phyloP scores from a whole-genome alignment of 2,113 vertebrate species.

The Casuarius casuarius region DNA sequence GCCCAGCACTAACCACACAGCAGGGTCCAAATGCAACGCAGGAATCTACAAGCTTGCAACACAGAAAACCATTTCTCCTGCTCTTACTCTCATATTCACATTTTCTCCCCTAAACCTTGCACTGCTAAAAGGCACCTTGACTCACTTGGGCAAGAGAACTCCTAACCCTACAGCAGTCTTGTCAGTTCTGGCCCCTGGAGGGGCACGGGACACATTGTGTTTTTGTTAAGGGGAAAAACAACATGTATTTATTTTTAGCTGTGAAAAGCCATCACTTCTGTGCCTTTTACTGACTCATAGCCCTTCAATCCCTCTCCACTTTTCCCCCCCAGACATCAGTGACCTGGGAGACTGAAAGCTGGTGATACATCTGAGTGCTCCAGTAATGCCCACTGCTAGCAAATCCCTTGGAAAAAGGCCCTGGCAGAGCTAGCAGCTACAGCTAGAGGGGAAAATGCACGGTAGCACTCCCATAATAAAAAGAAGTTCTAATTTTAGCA shows the following conservation, averaged over 20 bases:
- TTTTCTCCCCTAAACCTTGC: neutral
- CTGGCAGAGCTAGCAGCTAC: neutral
- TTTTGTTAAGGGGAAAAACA: neutral
- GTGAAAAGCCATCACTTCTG: neutral
- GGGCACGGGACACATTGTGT: neutral
- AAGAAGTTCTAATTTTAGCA: slow-evolving; percentile 55
- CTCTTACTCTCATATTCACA: neutral
- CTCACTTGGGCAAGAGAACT: neutral
- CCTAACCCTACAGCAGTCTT: neutral
- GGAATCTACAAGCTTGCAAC: neutral
- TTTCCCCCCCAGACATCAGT: neutral
- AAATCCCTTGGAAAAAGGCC: neutral
- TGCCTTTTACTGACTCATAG: neutral
- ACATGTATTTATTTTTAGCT: neutral
- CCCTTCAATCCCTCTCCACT: neutral
- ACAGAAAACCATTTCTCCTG: neutral
- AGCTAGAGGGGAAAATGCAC: neutral
- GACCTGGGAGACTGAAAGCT: neutral
- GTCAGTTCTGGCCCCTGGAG: neutral
- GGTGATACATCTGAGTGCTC: neutral
- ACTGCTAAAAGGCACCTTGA: neutral
- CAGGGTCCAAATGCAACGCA: neutral
- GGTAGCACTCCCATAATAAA: neutral
- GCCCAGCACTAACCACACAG: neutral
- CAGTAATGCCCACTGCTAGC: neutral